phyloP scores from a whole-genome alignment of 2,113 vertebrate species.

The Amphilophus citrinellus region DNA sequence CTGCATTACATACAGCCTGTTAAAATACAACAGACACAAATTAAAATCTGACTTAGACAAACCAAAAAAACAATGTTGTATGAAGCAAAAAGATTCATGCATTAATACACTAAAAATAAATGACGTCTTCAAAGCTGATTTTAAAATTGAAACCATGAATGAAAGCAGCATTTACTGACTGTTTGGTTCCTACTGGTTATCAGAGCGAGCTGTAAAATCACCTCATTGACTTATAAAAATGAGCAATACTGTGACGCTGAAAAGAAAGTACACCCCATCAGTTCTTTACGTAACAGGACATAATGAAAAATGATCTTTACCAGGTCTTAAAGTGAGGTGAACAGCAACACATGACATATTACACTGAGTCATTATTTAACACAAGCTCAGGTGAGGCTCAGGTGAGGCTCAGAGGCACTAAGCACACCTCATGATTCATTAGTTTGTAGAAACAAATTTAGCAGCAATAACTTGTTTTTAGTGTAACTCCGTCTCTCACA shows the following conservation, averaged over 20 bases:
- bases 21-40: not conserved
- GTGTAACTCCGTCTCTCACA: too few relatives aligned
- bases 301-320: not conserved
- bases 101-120: not conserved
- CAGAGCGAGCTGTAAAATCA: not conserved
- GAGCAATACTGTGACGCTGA: rapidly evolving
- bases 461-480: not conserved
- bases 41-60: not conserved
- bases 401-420: not conserved
- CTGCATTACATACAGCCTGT: not conserved
- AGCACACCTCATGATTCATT: rapidly evolving
- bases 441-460: not conserved
- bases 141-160: rapidly evolving
- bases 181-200: not conserved
- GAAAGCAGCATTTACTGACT: not conserved
- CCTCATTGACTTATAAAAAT: not conserved
- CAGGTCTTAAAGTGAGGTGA: rapidly evolving
- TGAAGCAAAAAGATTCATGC: not conserved
- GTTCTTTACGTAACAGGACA: not conserved
- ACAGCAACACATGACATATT: not conserved
- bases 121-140: not conserved
- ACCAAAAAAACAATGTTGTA: not conserved
- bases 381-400: not conserved
- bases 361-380: not conserved
- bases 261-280: not conserved